These are phyloP conservation scores for Linnaemya tessellans DNA, from an alignment of 2,888 invertebrate genomes.

Conservation along the genomic window DNA sequence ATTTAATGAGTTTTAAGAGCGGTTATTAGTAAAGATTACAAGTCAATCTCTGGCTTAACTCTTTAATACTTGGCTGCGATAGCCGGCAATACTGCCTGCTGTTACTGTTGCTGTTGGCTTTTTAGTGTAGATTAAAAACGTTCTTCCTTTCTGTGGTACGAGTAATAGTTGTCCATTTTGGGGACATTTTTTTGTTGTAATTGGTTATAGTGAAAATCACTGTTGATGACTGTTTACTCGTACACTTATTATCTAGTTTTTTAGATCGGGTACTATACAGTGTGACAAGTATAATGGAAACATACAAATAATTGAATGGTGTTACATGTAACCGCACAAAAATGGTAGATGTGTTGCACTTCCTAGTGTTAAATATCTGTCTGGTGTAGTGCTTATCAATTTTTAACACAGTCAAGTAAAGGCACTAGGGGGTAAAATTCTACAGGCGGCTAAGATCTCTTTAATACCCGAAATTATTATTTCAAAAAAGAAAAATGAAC, in stretches of 20 bases:
- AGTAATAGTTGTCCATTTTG: neutral
- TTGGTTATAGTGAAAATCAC: slow-evolving; percentile 46
- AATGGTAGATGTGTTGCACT: too few relatives aligned
- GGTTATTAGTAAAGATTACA: slow-evolving; percentile 72
- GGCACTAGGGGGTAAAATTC: too few relatives aligned
- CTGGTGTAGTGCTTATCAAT: too few relatives aligned
- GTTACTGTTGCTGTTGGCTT: slow-evolving; percentile 2
- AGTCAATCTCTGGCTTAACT: slow-evolving; percentile 67
- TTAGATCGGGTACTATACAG: slow-evolving; percentile 36
- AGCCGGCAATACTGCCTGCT: neutral
- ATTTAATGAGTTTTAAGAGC: slow-evolving; percentile 71
- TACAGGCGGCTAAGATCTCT: too few relatives aligned
- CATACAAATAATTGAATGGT: neutral
- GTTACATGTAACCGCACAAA: neutral
- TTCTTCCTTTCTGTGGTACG: neutral
- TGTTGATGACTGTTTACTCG: slow-evolving; percentile 28
- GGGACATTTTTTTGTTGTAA: slow-evolving; percentile 44
- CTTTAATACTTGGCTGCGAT: slow-evolving; percentile 1
- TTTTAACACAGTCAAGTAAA: too few relatives aligned
- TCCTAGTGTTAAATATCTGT: too few relatives aligned
- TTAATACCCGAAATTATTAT: too few relatives aligned
- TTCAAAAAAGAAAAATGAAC: too few relatives aligned
- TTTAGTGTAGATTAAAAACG: slow-evolving; percentile 46
- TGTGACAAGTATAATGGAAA: neutral
- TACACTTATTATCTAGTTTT: slow-evolving; percentile 47